Base-by-base conservation (phyloP, 2,888 invertebrate species). In the Eristalis intricaria region DNA sequence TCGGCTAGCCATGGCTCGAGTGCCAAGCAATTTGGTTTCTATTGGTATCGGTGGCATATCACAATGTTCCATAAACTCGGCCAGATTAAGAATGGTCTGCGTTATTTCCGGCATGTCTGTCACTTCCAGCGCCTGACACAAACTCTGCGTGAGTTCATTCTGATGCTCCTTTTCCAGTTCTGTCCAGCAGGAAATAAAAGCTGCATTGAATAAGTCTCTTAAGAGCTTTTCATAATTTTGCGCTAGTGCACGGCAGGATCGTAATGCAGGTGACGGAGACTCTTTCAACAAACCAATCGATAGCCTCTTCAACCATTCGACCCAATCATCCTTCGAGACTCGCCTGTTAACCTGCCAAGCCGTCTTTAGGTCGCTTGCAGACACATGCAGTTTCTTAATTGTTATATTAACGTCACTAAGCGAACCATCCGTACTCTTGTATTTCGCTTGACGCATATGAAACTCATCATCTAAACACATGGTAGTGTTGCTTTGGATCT, bases 21-120 rank as follows among this genome's bases (percentile, higher is more conserved):
- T 97, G 0, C 99, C 99, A 0, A 99, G 93, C 69, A 98, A 93
- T 82, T 97, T 96, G 0, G 97, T 96, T 83, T 98, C 96, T 83
- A 99, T 95, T 0, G 99, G 99, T 86, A 99, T 93, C 0, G 99
- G 97, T 29, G 99, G 99, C 91, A 98, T 97, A 91, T 99, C 99
- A 91, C 99, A 99, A 91, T 99, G 99, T 91, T 99, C 99, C 98
- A 99, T 99, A 91, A 99, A 99, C 93, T 99, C 99, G 0, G 99
- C 99, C 87, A 99, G 94, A 94, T 99, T 99, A 15, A 99, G 94
- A 85, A 99, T 97, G 0, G 98, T 98, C 91, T 99, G 99, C 0
- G 98, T 99, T 63, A 99, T 96, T 92, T 99, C 99, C 0, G 99
- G 98, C 75, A 99, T 96, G 91, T 99, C 99, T 4, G 98, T 98